Base-by-base conservation (phyloP, 92 coral and sea anemone genomes). In the Parazoanthus swiftii region DNA sequence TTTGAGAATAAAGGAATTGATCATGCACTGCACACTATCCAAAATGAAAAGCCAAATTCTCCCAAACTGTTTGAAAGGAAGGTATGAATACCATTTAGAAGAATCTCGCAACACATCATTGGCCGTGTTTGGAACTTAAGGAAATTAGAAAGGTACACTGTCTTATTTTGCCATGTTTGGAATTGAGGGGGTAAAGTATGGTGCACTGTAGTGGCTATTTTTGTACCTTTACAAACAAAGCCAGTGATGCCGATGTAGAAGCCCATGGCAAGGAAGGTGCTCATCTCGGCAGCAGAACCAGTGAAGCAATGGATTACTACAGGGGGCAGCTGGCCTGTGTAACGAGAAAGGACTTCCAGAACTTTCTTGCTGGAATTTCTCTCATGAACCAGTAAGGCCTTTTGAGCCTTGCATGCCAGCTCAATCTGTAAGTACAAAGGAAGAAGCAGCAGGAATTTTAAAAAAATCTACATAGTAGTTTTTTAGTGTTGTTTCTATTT, bases 241-340 rank as follows among this genome's bases (percentile, higher is more conserved):
- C 99, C 99, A 81, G 98, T 95, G 29, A 97, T 94, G 63, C 99
- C 99, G 66, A 97, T 93, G 51, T 94, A 97, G 91, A 97, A 97
- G 13, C 99, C 99, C 99, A 97, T 97, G 6, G 98, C 91, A 44
- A 95, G 89, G 76, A 95, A 97, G 15, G 97, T 93, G 76, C 92
- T 93, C 94, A 97, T 91, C 89, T 97, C 99, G 39, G 94, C 93
- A 66, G 93, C 95, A 46, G 94, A 91, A 37, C 99, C 99, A 77
- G 99, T 97, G 88, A 97, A 97, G 66, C 99, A 97, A 89, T 97
- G 99, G 25, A 97, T 94, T 8, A 97, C 96, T 71, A 97, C 94
- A 3, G 95, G 92, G 0, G 99, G 99, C 18, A 97, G 88, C 77
- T 95, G 96, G 82, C 94, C 95, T 43, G 98, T 93, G 88, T 92